These are phyloP conservation scores for Patagioenas fasciata DNA, from an alignment of 2,113 vertebrate species.

Conservation along the genomic window DNA sequence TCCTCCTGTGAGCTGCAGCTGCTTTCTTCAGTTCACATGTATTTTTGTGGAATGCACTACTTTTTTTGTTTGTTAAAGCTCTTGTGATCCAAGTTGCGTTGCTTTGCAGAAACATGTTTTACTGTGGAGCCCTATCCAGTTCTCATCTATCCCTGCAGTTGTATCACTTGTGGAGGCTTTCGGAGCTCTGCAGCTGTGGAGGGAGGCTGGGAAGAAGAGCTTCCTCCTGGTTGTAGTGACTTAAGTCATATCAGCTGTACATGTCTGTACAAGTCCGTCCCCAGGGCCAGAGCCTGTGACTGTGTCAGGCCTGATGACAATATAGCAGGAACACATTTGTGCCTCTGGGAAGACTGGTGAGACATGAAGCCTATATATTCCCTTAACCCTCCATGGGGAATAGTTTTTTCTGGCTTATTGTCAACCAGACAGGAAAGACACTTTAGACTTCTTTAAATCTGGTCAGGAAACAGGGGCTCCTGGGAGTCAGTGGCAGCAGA, in stretches of 20 bases:
- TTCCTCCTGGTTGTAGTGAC: neutral
- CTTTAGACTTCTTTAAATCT: neutral
- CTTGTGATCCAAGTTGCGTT: neutral
- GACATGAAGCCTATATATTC: neutral
- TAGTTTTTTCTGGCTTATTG: neutral
- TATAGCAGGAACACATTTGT: neutral
- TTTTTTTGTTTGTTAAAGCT: neutral
- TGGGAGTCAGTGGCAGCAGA: neutral
- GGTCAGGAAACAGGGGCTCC: neutral
- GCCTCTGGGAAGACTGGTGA: neutral
- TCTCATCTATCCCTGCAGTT: constrained; percentile 17
- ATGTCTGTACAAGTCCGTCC: neutral
- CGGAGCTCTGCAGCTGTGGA: constrained; percentile 36
- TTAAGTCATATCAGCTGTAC: neutral
- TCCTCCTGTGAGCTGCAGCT: constrained; percentile 36
- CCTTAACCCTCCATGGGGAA: neutral
- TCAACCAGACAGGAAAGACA: neutral
- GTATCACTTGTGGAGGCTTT: neutral
- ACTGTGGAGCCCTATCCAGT: neutral
- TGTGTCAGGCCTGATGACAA: neutral
- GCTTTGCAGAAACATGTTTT: constrained; percentile 3
- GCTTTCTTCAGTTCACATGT: neutral
- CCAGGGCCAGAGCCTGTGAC: neutral
- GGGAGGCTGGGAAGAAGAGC: neutral
- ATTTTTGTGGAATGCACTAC: neutral